phyloP scores from a whole-genome alignment of 2,113 vertebrate genomes.

The Neogobius melanostomus region DNA sequence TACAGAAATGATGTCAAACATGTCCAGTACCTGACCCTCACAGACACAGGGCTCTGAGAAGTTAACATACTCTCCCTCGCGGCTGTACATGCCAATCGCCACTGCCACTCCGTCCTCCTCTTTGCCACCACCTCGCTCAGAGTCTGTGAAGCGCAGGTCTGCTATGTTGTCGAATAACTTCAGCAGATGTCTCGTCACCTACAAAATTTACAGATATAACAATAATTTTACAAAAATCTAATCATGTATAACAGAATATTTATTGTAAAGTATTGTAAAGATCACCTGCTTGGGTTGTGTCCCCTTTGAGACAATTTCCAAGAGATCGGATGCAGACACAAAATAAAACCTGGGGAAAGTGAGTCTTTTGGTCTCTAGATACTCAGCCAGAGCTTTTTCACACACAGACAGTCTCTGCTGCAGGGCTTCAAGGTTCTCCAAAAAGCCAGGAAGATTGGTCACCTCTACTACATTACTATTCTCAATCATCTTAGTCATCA shows the following conservation, averaged over 20 bases:
- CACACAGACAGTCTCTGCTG: conserved; percentile 77
- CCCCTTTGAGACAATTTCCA: conserved; percentile 81
- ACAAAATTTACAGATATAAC: conserved; percentile 25
- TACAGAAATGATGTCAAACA: neutral
- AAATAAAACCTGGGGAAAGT: conserved; percentile 77
- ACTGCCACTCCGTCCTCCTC: conserved; percentile 35
- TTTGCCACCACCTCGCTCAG: conserved; percentile 35
- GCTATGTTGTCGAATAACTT: conserved; percentile 79
- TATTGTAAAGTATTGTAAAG: neutral
- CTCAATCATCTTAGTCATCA: conserved; percentile 71
- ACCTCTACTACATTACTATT: conserved; percentile 76
- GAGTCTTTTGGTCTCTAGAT: conserved; percentile 75
- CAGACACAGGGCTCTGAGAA: conserved; percentile 73
- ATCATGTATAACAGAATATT: neutral
- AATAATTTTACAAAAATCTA: neutral
- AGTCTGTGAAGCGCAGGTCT: conserved; percentile 76
- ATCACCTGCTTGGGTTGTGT: conserved; percentile 74
- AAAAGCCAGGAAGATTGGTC: conserved; percentile 71
- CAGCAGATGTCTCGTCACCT: conserved; percentile 79
- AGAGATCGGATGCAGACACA: conserved; percentile 74
- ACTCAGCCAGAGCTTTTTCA: conserved; percentile 77
- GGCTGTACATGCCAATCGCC: conserved; percentile 77
- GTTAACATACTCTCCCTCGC: conserved; percentile 73
- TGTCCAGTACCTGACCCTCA: conserved; percentile 68
- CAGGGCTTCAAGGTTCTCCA: conserved; percentile 76